phyloP scores from a whole-genome alignment of 2,888 invertebrate genomes.

The Ametastegia equiseti region DNA sequence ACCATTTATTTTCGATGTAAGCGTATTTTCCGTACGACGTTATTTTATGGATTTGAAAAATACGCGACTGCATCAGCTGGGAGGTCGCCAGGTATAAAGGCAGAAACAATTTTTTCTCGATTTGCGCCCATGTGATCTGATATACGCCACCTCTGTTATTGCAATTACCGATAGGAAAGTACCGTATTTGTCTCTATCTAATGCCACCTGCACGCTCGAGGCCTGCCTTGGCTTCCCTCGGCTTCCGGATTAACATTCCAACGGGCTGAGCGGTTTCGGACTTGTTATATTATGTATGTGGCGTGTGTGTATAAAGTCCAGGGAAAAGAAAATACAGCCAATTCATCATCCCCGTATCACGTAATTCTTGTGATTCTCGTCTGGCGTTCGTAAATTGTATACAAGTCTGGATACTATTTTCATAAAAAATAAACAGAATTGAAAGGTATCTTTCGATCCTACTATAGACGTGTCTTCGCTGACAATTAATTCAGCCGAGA shows the following conservation, averaged over 20 bases:
- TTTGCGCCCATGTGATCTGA: neutral
- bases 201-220: constrained; percentile 19
- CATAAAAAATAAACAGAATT: too few relatives aligned
- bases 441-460: too few relatives aligned
- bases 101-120: neutral
- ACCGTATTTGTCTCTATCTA: neutral
- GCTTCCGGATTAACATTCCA: constrained; percentile 47
- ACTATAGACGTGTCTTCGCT: neutral
- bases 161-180: constrained; percentile 31
- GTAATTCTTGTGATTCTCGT: too few relatives aligned
- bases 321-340: neutral
- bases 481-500: neutral
- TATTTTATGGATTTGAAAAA: neutral
- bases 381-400: too few relatives aligned
- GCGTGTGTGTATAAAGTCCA: constrained; percentile 4
- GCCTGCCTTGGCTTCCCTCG: constrained; percentile 37
- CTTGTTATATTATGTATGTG: neutral
- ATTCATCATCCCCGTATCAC: neutral
- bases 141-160: constrained; percentile 35
- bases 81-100: neutral
- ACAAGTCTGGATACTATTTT: too few relatives aligned
- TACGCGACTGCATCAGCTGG: neutral
- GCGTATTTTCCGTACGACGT: neutral
- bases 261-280: constrained; percentile 14
- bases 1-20: constrained; percentile 23